Base-by-base conservation (phyloP, 2,888 invertebrate genomes). In the Athetis lepigone region DNA sequence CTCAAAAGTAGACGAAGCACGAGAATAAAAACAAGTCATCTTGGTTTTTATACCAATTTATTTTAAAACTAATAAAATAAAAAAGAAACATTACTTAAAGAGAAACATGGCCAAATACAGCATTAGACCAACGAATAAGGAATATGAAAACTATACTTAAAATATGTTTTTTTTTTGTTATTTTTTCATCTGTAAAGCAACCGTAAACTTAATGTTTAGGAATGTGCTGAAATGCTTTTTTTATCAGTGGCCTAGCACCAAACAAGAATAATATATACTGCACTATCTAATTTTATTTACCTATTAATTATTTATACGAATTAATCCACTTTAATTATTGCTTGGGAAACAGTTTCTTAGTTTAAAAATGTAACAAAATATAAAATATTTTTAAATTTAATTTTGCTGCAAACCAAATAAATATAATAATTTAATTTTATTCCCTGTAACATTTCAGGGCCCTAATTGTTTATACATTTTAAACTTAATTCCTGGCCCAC, bases 201-300 rank as follows among this genome's bases (percentile, higher is more conserved):
- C 13, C 39, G n/a, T 47, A 62, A 70, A 68, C 45, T 43, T 49
- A 46, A 50, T 4, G 43, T 57, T 66, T 71, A 80, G 87, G 87
- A 87, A 87, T 87, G 87, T 86, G 60, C 74, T 67, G 73, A 85
- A 85, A 85, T 82, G 84, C 84, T 77, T 75, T 58, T 50, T 63
- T 55, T 59, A 49, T 46, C 16, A 63, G 63, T 75, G 80, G 57
- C 27, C 52, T 75, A 81, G 79, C 79, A 80, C 81, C 77, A 61
- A 70, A 55, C 43, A 33, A 60, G 25, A 68, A 40, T 25, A 71
- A 39, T 42, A 45, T 42, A 52, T 57, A 56, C 49, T 57, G 61
- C 37, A 62, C 56, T 62, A 62, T 58, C 59, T 62, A 70, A 52
- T 39, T 46, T 23, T 33, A 37, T 58, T 11, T 33, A 50, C 9